Evolutionary conservation across 2,113 vertebrate genomes (phyloP).

Genomic region (Notarius quadriscutis): DNA sequence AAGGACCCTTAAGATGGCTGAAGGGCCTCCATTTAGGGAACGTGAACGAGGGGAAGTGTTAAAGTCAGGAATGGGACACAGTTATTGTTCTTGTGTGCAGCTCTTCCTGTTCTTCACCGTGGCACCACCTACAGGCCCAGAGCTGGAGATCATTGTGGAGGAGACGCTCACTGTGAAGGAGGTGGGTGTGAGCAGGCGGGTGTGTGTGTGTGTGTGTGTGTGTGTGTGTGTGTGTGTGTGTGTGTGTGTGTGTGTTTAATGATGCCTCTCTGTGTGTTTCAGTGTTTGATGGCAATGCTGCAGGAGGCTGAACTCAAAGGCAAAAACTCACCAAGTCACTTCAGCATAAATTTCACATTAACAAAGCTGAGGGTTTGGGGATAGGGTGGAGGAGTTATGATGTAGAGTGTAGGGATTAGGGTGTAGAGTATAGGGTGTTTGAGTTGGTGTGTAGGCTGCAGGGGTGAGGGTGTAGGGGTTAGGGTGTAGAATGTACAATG

Average conservation of each 20-base stretch:
- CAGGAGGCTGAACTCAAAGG: slow-evolving; percentile 80
- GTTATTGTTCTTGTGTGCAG: slow-evolving; percentile 61
- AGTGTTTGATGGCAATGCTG: slow-evolving; percentile 89
- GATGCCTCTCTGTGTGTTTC: slow-evolving; percentile 46
- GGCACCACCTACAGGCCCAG: slow-evolving; percentile 70
- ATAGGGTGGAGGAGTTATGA: neutral
- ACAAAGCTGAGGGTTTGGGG: neutral
- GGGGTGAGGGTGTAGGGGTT: neutral
- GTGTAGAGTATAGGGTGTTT: neutral
- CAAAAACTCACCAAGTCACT: slow-evolving; percentile 59
- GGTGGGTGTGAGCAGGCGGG: slow-evolving; percentile 62
- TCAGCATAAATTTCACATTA: neutral
- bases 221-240: neutral
- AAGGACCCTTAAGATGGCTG: neutral
- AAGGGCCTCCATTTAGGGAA: neutral
- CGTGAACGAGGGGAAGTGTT: neutral
- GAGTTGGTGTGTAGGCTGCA: neutral
- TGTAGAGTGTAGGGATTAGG: neutral
- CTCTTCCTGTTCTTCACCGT: slow-evolving; percentile 85
- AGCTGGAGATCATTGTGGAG: slow-evolving; percentile 87
- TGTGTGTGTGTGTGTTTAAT: slow-evolving; percentile 10
- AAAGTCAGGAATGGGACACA: neutral
- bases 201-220: neutral
- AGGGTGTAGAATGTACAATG: neutral
- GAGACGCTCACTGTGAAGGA: slow-evolving; percentile 79